Base-by-base conservation (phyloP, 2,888 invertebrate genomes). In the Megaustenia siamemsis region DNA sequence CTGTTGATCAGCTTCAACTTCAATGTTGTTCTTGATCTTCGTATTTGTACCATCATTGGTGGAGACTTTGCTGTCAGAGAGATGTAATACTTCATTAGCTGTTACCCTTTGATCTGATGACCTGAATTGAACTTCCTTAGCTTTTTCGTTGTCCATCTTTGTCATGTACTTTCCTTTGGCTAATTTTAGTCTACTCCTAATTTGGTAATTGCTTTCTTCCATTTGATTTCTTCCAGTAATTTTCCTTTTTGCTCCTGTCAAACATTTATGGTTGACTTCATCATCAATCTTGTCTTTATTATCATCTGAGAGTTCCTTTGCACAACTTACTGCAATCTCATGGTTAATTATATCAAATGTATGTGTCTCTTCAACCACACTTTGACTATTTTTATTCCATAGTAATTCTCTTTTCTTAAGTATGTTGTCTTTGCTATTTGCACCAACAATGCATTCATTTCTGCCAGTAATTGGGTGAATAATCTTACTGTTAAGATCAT, bases 1-100 rank as follows among this genome's bases (percentile, higher is more conserved):
- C 60, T 82, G 82, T 40, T 56, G 82, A 32, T 82, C 75, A 43
- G 40, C n/a, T 35, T 75, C 82, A 15, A 35, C 71, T 5, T 79
- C 56, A 15, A 56, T 35, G 40, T n/a, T 69, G 28, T 32, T n/a
- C 6, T 21, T n/a, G 15, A 10, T 35, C 21, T 32, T n/a, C 0
- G 1, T 10, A 32, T 45, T 76, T 12, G 43, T 32, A 24, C 18
- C 56, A 35, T 56, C 32, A 66, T 10, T 43, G 4, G 53, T 53
- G 12, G 49, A 53, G 2, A 24, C 53, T 38, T 35, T 49, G 35
- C 53, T 68, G 66, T 45, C 66, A 49, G 49, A 35, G 2, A 18
- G 6, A 1, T 60, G 24, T 35, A 1, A 35, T 66, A 10, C 45
- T 28, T 63, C n/a, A n/a, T 28, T 53, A 32, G 24, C 0, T 38